These are phyloP conservation scores for Idris sp. DNA, from an alignment of 1,140 invertebrate genomes.

Conservation along the genomic window DNA sequence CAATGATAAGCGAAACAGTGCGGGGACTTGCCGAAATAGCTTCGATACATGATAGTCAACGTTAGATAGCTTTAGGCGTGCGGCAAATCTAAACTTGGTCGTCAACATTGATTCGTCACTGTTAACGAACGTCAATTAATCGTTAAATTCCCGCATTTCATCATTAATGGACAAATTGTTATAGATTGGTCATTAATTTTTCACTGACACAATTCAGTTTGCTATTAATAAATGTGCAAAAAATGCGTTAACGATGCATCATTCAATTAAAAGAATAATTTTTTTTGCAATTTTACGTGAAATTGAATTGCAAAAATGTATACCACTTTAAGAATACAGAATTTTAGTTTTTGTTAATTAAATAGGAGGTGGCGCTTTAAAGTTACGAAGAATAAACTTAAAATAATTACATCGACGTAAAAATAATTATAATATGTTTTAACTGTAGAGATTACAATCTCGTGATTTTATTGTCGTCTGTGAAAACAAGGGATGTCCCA, in stretches of 20 bases:
- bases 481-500: too few relatives aligned
- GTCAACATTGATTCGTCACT: slow-evolving; percentile 8
- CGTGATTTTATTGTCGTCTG: too few relatives aligned
- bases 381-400: too few relatives aligned
- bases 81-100: slow-evolving; percentile 4
- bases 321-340: too few relatives aligned
- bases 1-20: slow-evolving; percentile 15
- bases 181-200: slow-evolving; percentile 2
- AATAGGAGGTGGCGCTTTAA: too few relatives aligned
- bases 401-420: too few relatives aligned
- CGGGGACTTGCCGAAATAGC: slow-evolving; percentile 5
- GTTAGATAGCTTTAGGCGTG: slow-evolving; percentile 1
- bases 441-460: too few relatives aligned
- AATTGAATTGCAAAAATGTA: too few relatives aligned
- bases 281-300: too few relatives aligned
- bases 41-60: neutral
- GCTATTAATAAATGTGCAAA: neutral
- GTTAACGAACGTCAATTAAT: slow-evolving; percentile 9
- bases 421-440: too few relatives aligned
- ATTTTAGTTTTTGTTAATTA: too few relatives aligned
- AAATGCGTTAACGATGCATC: neutral
- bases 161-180: neutral
- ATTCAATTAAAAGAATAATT: too few relatives aligned
- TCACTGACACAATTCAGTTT: neutral
- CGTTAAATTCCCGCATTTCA: slow-evolving; percentile 3